Conservation (phyloP, 2,888 invertebrate genomes). For the Nipponacmea schrenckii region DNA sequence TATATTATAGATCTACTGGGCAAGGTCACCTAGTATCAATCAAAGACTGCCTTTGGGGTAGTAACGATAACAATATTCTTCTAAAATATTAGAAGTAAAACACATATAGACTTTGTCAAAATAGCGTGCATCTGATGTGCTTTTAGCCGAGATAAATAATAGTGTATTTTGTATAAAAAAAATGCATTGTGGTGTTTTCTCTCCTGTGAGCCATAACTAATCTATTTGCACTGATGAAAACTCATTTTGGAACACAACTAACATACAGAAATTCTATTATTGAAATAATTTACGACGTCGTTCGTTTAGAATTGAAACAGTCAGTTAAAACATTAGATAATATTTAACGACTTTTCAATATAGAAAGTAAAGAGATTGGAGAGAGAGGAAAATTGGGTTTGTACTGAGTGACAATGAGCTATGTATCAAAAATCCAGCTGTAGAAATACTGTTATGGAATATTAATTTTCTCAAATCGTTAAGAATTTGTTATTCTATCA, state of each 20-base stretch:
- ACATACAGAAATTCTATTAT: not conserved
- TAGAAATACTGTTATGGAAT: not conserved
- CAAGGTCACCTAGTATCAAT: no score
- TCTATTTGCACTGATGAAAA: not conserved
- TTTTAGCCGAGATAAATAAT: no score
- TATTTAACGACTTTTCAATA: not conserved
- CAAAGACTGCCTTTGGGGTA: no score
- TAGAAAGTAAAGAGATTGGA: constrained; percentile 10
- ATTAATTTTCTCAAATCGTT: constrained; percentile 2
- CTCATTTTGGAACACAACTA: not conserved
- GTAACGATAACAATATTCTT: no score
- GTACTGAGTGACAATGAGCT: constrained; percentile 8
- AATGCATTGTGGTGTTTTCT: constrained; percentile 5
- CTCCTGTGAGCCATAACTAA: not conserved
- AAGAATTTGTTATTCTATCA: not conserved
- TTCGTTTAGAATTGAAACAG: not conserved
- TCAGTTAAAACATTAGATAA: constrained; percentile 2
- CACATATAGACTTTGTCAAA: no score
- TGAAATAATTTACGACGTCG: not conserved
- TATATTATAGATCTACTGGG: no score
- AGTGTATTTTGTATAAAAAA: no score
- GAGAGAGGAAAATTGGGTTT: constrained; percentile 16
- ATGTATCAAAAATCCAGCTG: not conserved
- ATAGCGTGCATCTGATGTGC: no score
- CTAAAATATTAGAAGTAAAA: no score